phyloP scores from a whole-genome alignment of 2,888 invertebrate species.

The Phragmatobia fuliginosa region DNA sequence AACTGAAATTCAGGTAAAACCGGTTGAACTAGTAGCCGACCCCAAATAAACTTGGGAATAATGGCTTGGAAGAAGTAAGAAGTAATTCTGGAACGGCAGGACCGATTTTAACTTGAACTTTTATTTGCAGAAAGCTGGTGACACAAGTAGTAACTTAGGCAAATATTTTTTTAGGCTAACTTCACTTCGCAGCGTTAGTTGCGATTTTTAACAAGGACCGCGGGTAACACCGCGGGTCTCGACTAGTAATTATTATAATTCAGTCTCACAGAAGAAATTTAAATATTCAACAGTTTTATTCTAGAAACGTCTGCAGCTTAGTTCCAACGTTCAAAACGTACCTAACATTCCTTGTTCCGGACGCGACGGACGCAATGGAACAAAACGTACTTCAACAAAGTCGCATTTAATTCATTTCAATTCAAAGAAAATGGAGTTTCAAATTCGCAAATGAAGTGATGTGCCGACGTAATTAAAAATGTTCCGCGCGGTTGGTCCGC shows the following conservation, averaged over 20 bases:
- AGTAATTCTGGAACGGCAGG: no score
- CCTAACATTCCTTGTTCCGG: slow-evolving; percentile 26
- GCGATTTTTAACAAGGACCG: no score
- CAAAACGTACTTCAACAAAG: slow-evolving; percentile 39
- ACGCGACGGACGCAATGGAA: slow-evolving; percentile 20
- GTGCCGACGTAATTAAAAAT: slow-evolving; percentile 75
- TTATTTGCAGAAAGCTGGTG: no score
- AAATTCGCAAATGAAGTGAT: slow-evolving; percentile 73
- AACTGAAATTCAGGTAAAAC: no score
- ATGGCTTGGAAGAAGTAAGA: no score
- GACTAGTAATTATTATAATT: slow-evolving; percentile 14
- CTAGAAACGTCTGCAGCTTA: slow-evolving; percentile 31
- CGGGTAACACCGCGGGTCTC: no score
- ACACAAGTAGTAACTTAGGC: no score
- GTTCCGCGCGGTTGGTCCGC: slow-evolving; percentile 56
- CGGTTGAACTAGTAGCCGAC: no score
- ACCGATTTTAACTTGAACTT: no score
- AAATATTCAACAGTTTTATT: slow-evolving; percentile 22
- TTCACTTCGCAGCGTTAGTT: no score
- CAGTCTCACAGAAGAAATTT: slow-evolving; percentile 10
- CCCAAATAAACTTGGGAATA: no score
- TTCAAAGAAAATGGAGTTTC: slow-evolving; percentile 53
- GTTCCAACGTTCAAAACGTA: slow-evolving; percentile 30
- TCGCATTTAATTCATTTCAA: slow-evolving; percentile 39
- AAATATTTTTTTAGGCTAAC: no score